Evolutionary conservation across 2,797 vertebrate genomes (phyloP).

Genomic region (Melanotaenia trifasciata): DNA sequence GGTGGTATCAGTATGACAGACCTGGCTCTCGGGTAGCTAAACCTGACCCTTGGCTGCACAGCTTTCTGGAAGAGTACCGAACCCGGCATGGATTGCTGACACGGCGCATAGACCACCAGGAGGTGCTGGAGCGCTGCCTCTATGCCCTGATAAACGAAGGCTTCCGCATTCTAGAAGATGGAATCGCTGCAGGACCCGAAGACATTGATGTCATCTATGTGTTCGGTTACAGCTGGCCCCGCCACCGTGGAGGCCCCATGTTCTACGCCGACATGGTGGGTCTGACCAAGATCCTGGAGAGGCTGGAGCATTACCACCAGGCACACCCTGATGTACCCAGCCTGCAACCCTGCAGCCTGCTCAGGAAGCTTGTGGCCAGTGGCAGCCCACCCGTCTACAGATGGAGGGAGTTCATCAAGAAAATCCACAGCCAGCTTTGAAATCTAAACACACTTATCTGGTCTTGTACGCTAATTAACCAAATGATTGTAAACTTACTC

Average conservation of each 20-base stretch:
- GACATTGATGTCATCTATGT: conserved; percentile 91
- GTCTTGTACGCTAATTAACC: conserved; percentile 22
- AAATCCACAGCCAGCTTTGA: conserved; percentile 74
- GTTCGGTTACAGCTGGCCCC: conserved; percentile 91
- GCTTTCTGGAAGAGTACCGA: conserved; percentile 87
- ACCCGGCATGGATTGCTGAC: conserved; percentile 75
- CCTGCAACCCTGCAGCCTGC: conserved; percentile 85
- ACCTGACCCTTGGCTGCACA: conserved; percentile 87
- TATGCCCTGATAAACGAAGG: conserved; percentile 91
- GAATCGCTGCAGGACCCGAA: conserved; percentile 87
- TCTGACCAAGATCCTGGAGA: conserved; percentile 82
- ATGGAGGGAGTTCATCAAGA: conserved; percentile 84
- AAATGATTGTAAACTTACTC: conserved; percentile 8
- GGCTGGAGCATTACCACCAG: conserved; percentile 86
- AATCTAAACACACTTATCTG: not conserved
- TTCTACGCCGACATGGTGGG: conserved; percentile 90
- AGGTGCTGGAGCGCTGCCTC: conserved; percentile 90
- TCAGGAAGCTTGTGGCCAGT: conserved; percentile 85
- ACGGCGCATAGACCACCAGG: conserved; percentile 80
- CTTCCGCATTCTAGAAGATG: conserved; percentile 89
- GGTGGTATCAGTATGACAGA: conserved; percentile 92
- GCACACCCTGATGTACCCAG: conserved; percentile 86
- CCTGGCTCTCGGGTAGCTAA: conserved; percentile 80
- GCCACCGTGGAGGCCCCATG: conserved; percentile 91
- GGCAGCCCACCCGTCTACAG: conserved; percentile 88